Evolutionary conservation across 1,140 invertebrate species (phyloP).

Genomic region (Plutomurus gul): DNA sequence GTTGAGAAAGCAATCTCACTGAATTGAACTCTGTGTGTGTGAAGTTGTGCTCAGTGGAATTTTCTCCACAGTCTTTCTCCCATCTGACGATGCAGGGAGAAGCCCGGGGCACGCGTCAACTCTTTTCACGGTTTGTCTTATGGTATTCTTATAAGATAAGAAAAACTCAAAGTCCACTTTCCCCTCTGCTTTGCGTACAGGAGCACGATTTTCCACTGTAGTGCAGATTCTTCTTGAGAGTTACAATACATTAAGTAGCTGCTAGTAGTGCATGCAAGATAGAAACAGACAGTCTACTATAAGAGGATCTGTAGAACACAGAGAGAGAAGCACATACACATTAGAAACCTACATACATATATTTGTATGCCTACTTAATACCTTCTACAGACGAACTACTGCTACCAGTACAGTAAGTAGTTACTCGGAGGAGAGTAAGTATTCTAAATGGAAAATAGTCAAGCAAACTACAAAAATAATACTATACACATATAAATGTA

Average conservation of each 20-base stretch:
- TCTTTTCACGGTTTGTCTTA: not conserved
- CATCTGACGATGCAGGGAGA: not conserved
- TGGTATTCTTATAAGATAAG: no score
- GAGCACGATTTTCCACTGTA: not conserved
- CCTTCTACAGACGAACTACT: no score
- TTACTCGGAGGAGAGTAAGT: no score
- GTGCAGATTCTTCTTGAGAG: not conserved
- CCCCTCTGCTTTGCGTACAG: not conserved
- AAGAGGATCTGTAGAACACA: no score
- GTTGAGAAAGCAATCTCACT: not conserved
- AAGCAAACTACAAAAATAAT: not conserved
- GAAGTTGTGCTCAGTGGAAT: no score
- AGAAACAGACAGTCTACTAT: not conserved
- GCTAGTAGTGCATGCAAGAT: not conserved
- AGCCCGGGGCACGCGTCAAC: conserved; percentile 19
- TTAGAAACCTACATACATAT: no score
- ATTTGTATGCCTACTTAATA: no score
- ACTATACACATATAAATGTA: no score
- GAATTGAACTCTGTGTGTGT: not conserved
- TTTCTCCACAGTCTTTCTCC: not conserved
- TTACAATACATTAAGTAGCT: not conserved
- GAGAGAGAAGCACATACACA: no score
- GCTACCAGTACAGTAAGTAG: no score
- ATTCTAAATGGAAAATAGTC: conserved; percentile 20
- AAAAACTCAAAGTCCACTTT: not conserved